Evolutionary conservation across 2,797 vertebrate genomes (phyloP).

Genomic region (Capromys pilorides): DNA sequence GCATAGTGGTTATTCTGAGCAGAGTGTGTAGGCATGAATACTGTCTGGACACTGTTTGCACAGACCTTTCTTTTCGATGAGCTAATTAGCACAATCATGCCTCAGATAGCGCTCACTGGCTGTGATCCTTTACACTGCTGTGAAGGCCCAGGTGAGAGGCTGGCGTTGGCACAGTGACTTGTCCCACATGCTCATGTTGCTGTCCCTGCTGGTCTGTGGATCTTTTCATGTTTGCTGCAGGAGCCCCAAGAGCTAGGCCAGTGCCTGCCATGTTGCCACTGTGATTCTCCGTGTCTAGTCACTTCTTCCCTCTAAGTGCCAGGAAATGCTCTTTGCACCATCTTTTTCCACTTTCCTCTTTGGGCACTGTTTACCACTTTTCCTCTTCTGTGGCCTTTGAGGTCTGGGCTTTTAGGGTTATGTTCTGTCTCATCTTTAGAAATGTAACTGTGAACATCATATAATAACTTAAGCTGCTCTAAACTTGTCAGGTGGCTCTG

Average conservation of each 20-base stretch:
- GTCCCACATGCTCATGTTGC: not conserved
- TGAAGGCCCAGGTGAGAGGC: not conserved
- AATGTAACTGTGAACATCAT: not conserved
- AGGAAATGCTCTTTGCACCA: not conserved
- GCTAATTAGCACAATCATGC: not conserved
- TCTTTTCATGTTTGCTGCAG: not conserved
- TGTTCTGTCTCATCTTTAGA: not conserved
- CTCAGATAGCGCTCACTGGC: not conserved
- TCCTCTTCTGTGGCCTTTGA: not conserved
- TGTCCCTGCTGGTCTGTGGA: not conserved
- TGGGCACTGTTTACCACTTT: not conserved
- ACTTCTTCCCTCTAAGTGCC: not conserved
- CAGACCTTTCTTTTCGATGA: not conserved
- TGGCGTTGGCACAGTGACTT: not conserved
- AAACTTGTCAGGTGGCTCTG: not conserved
- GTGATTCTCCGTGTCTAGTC: not conserved
- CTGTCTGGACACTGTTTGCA: not conserved
- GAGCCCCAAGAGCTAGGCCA: not conserved
- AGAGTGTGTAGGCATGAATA: no score
- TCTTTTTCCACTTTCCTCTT: slow-evolving; percentile 10
- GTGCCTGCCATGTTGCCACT: not conserved
- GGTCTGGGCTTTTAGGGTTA: slow-evolving; percentile 5
- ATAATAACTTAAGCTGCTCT: not conserved
- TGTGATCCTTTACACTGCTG: not conserved
- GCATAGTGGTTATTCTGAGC: no score